Base-by-base conservation (phyloP, 92 coral and sea anemone species). In the Epizoanthus illoricatus region DNA sequence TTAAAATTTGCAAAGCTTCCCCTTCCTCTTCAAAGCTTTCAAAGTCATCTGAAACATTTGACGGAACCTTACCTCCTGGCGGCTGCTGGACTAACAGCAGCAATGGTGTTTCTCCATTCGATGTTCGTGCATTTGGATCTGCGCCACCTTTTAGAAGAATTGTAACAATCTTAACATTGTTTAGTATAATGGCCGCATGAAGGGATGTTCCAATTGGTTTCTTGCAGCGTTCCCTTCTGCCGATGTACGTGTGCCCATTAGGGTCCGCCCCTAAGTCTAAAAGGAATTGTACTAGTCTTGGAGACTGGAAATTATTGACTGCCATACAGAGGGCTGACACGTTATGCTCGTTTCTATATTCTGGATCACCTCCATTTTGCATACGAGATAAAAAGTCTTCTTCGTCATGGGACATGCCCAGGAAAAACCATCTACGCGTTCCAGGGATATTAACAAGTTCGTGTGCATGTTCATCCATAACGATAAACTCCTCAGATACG, bases 71-170 rank as follows among this genome's bases (percentile, higher is more conserved):
- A 5, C 6, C 8, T 40, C 17, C 39, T 54, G 18, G 73, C 45
- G 1, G 20, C 28, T 68, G 47, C 12, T 60, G 39, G 16, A 62
- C 45, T 43, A 57, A 19, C 39, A 64, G 17, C 3, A n/a, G 47
- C 54, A 84, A 62, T 0, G 87, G 84, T 15, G 69, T 57, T 12
- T 58, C 15, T 6, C 71, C 83, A 11, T 62, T 69, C 15, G 83
- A 62, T 28, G 87, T 84, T 13, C 69, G 5, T 6, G 49, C 52
- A 19, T 74, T 76, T 13, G 74, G 81, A 84, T 75, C 39, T 5
- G 82, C 87, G 4, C 87, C 87, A 15, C 68, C 65, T 65, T 52
- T 23, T 24, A 84, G 43, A 64, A 84, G 87, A 61, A 3, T 63
- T 76, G 75, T 60, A 43, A 65, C 76, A 65, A 75, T 73, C 13